Evolutionary conservation across 2,888 invertebrate genomes (phyloP).

Genomic region (Bimastos eiseni): DNA sequence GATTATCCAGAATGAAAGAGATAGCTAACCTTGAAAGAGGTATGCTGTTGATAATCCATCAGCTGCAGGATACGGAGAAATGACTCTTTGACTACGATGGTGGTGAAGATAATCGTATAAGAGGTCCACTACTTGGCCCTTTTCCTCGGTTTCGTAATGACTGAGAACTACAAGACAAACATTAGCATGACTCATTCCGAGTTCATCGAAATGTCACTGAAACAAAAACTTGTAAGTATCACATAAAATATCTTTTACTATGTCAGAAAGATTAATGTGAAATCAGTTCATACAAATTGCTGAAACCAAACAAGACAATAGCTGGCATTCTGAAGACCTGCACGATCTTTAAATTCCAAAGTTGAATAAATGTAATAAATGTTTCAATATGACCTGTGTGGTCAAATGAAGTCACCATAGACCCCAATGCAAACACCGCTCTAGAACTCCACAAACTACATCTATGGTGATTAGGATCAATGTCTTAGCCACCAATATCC

Average conservation of each 20-base stretch:
- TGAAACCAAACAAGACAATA: background rate
- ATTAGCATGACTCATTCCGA: background rate
- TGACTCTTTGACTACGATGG: conserved; percentile 23
- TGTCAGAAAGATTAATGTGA: background rate
- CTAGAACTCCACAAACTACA: too few species aligned
- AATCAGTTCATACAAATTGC: background rate
- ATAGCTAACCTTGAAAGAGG: conserved; percentile 23
- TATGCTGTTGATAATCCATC: conserved; percentile 15
- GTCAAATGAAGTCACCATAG: too few species aligned
- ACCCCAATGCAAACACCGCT: too few species aligned
- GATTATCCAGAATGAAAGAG: background rate
- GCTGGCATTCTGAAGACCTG: background rate
- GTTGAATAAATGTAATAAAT: background rate
- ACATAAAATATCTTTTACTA: background rate
- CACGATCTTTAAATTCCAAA: background rate
- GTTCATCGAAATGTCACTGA: background rate
- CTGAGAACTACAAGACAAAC: conserved; percentile 16
- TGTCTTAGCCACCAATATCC: too few species aligned
- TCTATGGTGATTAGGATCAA: too few species aligned
- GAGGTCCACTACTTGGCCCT: conserved; percentile 13
- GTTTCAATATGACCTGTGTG: background rate
- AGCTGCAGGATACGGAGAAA: conserved; percentile 14
- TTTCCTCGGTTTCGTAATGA: conserved; percentile 13
- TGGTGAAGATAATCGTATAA: conserved; percentile 19
- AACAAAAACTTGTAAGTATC: background rate